These are phyloP conservation scores for Eupelmus urozonus DNA, from an alignment of 2,888 invertebrate genomes.

Conservation along the genomic window DNA sequence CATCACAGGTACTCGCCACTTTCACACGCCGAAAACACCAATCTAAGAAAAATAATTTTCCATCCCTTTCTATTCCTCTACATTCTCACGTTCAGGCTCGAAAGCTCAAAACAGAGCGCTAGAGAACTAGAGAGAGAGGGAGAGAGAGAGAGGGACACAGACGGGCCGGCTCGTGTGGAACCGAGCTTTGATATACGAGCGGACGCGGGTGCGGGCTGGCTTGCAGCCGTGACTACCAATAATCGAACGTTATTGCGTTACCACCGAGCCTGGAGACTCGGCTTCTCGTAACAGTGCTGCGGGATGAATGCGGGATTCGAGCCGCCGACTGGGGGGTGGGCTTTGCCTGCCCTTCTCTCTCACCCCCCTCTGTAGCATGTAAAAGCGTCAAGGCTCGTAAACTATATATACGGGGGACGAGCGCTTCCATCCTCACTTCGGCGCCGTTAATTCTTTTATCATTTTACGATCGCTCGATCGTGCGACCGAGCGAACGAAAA, in stretches of 20 bases:
- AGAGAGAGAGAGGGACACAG: conserved; percentile 33
- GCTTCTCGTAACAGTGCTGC: conserved; percentile 20
- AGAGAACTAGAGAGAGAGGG: background rate
- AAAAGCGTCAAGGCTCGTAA: conserved; percentile 51
- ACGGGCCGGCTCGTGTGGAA: conserved; percentile 56
- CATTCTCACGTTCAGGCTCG: too few species aligned
- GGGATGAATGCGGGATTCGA: conserved; percentile 26
- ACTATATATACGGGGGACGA: background rate
- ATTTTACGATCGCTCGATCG: conserved; percentile 48
- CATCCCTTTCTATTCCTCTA: too few species aligned
- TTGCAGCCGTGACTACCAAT: conserved; percentile 71
- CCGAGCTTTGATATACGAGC: conserved; percentile 73
- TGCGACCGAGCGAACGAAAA: too few species aligned
- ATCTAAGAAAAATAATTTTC: too few species aligned
- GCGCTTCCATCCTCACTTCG: conserved; percentile 32
- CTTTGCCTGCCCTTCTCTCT: conserved; percentile 1
- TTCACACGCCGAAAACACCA: too few species aligned
- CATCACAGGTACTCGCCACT: too few species aligned
- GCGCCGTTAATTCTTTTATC: conserved; percentile 55
- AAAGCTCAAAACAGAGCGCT: too few species aligned
- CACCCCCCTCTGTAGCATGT: too few species aligned
- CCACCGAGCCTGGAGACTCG: conserved; percentile 58
- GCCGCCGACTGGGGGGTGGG: background rate
- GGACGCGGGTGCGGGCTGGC: conserved; percentile 47
- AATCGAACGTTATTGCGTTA: conserved; percentile 75